Percentiles rank a stretch among this genome's conserved stretches.
Evolutionary conservation across 2,797 vertebrate species (phyloP).

Genomic region (Notolepis coatsorum): DNA sequence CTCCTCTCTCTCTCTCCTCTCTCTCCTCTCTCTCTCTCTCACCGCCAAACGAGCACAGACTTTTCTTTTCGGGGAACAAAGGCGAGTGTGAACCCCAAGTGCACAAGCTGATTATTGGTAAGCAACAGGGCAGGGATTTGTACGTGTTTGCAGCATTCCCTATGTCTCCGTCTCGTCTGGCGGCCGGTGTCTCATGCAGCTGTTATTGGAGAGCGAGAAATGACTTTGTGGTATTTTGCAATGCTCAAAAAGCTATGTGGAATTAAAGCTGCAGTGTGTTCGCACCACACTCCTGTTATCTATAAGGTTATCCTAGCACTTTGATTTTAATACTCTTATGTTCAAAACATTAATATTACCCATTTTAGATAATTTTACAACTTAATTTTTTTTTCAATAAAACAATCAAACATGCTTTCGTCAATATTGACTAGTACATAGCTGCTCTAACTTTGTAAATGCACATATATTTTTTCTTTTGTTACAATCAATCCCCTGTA

Average conservation of each 20-base stretch:
- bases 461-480: neutral
- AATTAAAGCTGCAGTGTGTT: conserved; percentile 78
- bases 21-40: conserved; percentile 36
- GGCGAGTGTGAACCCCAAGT: conserved; percentile 47
- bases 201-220: conserved; percentile 70
- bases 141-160: conserved; percentile 43
- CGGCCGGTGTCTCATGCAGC: conserved; percentile 52
- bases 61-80: conserved; percentile 76
- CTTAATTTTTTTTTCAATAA: neutral
- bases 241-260: conserved; percentile 67
- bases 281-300: conserved; percentile 35
- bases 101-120: conserved; percentile 49
- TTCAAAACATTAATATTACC: neutral
- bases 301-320: conserved; percentile 38
- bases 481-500: neutral
- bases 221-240: conserved; percentile 76
- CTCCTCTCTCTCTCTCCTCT: neutral
- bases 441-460: conserved; percentile 63
- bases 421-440: conserved; percentile 7
- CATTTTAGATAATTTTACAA: conserved; percentile 7
- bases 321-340: conserved; percentile 4
- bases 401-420: neutral
- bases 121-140: conserved; percentile 47
- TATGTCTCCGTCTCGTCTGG: conserved; percentile 37
- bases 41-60: conserved; percentile 59